phyloP scores from a whole-genome alignment of 1,140 invertebrate species.

The Atta texana region DNA sequence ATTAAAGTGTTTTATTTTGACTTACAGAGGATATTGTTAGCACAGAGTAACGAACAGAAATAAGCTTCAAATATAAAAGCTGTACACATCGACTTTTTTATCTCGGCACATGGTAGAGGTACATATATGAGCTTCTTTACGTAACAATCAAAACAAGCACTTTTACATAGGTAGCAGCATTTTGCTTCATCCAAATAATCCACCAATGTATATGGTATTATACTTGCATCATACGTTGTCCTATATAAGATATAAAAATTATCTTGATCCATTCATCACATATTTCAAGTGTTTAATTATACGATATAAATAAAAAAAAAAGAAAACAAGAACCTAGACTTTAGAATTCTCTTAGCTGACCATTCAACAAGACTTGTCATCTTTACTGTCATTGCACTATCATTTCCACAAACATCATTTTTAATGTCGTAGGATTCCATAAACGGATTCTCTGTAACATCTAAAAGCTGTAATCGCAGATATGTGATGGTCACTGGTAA shows the following conservation, averaged over 20 bases:
- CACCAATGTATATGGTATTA: constrained; percentile 88
- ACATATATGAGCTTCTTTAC: constrained; percentile 82
- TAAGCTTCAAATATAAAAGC: constrained; percentile 87
- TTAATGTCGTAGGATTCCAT: constrained; percentile 49
- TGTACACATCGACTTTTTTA: constrained; percentile 76
- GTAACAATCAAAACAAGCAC: constrained; percentile 86
- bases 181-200: constrained; percentile 88
- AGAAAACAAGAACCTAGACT: constrained; percentile 80
- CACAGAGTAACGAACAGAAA: constrained; percentile 88
- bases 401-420: not conserved
- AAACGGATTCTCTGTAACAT: constrained; percentile 87
- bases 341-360: constrained; percentile 77
- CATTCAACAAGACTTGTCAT: constrained; percentile 78
- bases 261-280: constrained; percentile 41
- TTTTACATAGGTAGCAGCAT: constrained; percentile 89
- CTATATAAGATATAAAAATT: constrained; percentile 78
- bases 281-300: constrained; percentile 9
- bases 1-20: not conserved
- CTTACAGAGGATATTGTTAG: not conserved
- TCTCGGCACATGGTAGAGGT: constrained; percentile 83
- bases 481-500: constrained; percentile 87
- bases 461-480: constrained; percentile 86
- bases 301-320: not conserved
- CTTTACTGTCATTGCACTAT: constrained; percentile 65
- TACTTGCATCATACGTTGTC: constrained; percentile 87